Base-by-base conservation (phyloP, 2,797 vertebrate genomes). In the Sarcoramphus papa region DNA sequence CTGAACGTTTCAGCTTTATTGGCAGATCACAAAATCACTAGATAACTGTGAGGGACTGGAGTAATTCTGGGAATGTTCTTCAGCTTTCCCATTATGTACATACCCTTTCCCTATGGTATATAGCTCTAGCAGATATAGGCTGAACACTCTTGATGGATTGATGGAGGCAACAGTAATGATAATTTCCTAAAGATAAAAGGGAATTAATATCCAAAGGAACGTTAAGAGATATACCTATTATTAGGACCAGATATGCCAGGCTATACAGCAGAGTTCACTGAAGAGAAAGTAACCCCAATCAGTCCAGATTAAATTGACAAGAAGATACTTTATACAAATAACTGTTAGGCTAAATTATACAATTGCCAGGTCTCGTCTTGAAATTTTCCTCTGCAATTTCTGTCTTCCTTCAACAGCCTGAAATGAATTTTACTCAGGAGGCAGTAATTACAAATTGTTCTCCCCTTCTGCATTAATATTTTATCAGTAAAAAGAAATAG, bases 161-260 rank as follows among this genome's bases (percentile, higher is more conserved):
- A 47, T 68, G 82, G 27, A 97, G 67, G 85, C 84, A 96, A 70
- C 23, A 92, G 74, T 94, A 97, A 80, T 68, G 6, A 85, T 51
- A 70, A 77, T 92, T 94, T 89, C 77, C 69, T 95, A 97, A 97
- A 97, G 73, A 82, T 87, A 83, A 96, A 87, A 94, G 17, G 41
- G 50, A 94, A 74, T 95, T 96, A 93, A 85, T 77, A 70, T 68
- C 9, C 53, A 85, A 92, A 65, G 35, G 33, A 92, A 83, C 89
- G 23, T 75, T 92, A 47, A 90, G 23, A 67, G 23, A 16, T 41
- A n/a, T 45, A 48, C n/a, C 6, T 92, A 23, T 92, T 85, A 64
- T 80, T 53, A 96, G 40, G 19, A 88, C 53, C 35, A 77, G 37
- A 82, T 70, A 97, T 67, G 78, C 64, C 76, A 89, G 13, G 14